Evolutionary conservation across 2,888 invertebrate species (phyloP), one percentile per base, ranked within the genome.

Genomic region (Cephalotes varians): DNA sequence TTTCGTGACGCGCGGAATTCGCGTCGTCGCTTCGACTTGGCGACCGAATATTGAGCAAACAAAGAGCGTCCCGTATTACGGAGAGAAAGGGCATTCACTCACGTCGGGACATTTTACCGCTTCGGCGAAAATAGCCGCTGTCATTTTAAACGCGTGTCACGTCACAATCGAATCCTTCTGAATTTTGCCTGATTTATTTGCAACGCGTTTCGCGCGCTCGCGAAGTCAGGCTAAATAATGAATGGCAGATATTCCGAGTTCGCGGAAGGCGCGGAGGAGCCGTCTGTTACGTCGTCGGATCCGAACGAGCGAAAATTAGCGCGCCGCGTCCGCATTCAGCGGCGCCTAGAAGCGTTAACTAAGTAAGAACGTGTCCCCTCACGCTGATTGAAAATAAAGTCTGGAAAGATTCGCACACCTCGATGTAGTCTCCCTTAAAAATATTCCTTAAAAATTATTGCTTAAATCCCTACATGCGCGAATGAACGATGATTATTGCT

Each of bases 301-400:
- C 96, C 97, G 10, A 95, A 96, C 67, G 97, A 97, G 93, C 95
- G 98, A 89, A 97, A 97, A 94, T 95, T 96, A 58, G 97, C 96
- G 0, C 95, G 98, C 81, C 95, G 96, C 83, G 93, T 96, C 71
- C 95, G 97, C 65, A 97, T 97, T 91, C 95, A 96, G 93, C 95
- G 96, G 81, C 95, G 96, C 85, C 94, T 95, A 85, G 96, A 96
- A 82, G 96, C 96, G n/a, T 91, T 96, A 34, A 95, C 96, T 93
- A 96, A 95, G 94, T 94, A 90, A 86, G 69, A 54, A 56, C 0
- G 12, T 28, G 51, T 65, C 21, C 6, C 25, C 9, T 34, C 21
- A 28, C 28, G n/a, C n/a, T 54, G 54, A 54, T 44, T 71, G 21
- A 3, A 54, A 28, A n/a, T 51, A 72, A 7, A 6, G 40, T 54